Base-by-base conservation (phyloP, 2,888 invertebrate genomes). In the Pyrocoelia pectoralis region DNA sequence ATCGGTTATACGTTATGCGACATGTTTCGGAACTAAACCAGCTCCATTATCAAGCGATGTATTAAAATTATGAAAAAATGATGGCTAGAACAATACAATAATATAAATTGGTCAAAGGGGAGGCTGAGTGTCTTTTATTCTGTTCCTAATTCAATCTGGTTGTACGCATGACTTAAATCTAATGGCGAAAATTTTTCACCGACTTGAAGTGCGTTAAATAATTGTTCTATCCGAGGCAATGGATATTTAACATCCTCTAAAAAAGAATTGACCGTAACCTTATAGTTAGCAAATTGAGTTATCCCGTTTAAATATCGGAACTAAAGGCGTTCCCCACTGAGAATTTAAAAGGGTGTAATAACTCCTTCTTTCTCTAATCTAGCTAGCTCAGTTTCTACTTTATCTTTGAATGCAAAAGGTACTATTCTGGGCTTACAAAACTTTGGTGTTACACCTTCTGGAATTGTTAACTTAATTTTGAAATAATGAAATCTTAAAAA, bases 131-230 rank as follows among this genome's bases (percentile, higher is more conserved):
- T n/a, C n/a, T n/a, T n/a, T n/a, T n/a, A n/a, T n/a, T n/a, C n/a
- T n/a, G n/a, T n/a, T n/a, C n/a, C n/a, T n/a, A n/a, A n/a, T n/a
- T n/a, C 65, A 1, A 77, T 58, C 65, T 80, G 79, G 51, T 74
- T 72, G 66, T 79, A 79, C 0, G 78, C 79, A 17, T 51, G 15
- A 13, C 40, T 62, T n/a, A n/a, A n/a, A n/a, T n/a, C 13, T 64
- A 52, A 41, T 61, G 56, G 71, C 8, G 40, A 15, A 50, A 38
- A 57, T 13, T 5, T 17, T 56, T 29, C 12, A 15, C n/a, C n/a
- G n/a, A n/a, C n/a, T n/a, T n/a, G n/a, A n/a, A 46, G 29, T n/a
- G 33, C 29, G 38, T n/a, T 17, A 33, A 56, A 56, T 12, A 56
- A 17, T 73, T 56, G 33, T 12, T 75, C 74, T 10, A 76, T 72